Conservation (phyloP, 1,140 invertebrate species). For the Asobara japonica region DNA sequence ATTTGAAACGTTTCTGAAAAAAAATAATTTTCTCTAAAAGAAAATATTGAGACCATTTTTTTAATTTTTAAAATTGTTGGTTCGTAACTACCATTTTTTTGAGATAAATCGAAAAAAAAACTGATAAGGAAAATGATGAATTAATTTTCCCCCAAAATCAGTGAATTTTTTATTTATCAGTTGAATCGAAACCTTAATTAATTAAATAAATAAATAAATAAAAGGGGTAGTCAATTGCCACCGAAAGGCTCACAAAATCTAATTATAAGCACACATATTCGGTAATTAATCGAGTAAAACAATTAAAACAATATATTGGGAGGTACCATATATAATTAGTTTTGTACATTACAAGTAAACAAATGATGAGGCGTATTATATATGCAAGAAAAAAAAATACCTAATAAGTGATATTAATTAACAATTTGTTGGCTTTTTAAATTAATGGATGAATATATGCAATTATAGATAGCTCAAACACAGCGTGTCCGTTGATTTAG, state of each 20-base stretch:
- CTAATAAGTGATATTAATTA: conserved; percentile 32
- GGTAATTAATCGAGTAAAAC: not conserved
- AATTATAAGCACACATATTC: conserved; percentile 5
- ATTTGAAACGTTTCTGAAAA: too few species aligned
- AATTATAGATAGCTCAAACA: conserved; percentile 18
- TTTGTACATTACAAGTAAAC: conserved; percentile 25
- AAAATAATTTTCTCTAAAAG: too few species aligned
- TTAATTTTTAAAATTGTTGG: too few species aligned
- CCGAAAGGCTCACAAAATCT: not conserved
- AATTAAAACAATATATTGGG: conserved; percentile 11
- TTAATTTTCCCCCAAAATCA: too few species aligned
- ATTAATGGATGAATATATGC: conserved; percentile 28
- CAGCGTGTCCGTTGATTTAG: conserved; percentile 15
- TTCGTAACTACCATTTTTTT: too few species aligned
- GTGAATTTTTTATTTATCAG: too few species aligned
- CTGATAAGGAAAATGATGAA: too few species aligned
- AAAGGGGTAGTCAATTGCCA: not conserved
- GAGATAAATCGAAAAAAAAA: too few species aligned
- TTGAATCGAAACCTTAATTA: too few species aligned
- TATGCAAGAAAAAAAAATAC: conserved; percentile 8
- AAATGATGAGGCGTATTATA: conserved; percentile 19
- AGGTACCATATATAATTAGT: conserved; percentile 28
- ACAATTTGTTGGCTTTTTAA: conserved; percentile 34
- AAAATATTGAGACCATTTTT: too few species aligned
- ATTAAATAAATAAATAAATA: not conserved